Percentiles rank a stretch among this genome's conserved stretches.
phyloP scores from a whole-genome alignment of 2,797 vertebrate species.

The Denticeps clupeoides region DNA sequence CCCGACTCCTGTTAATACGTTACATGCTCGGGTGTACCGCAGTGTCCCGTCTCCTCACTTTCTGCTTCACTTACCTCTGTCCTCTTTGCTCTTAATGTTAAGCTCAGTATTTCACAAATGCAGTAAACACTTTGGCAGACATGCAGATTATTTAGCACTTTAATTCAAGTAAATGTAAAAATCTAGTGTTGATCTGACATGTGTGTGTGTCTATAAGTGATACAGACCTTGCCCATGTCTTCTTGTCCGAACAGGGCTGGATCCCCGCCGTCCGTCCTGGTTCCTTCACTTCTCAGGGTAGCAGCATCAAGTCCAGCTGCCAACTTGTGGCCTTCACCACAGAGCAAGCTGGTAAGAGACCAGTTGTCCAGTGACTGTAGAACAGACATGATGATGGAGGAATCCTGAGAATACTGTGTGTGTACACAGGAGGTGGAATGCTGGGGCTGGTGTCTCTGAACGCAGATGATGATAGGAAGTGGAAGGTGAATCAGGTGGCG shows the following conservation, averaged over 20 bases:
- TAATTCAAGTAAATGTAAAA: no score
- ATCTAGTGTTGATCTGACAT: neutral
- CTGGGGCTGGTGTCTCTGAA: slow-evolving; percentile 70
- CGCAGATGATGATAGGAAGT: slow-evolving; percentile 55
- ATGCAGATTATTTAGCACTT: no score
- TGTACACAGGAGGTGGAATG: slow-evolving; percentile 66
- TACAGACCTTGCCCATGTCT: neutral
- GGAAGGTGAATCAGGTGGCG: slow-evolving; percentile 61
- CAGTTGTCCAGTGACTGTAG: no score
- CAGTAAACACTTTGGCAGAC: no score
- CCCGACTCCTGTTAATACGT: no score
- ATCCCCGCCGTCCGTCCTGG: slow-evolving; percentile 64
- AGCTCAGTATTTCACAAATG: no score
- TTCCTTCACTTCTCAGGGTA: slow-evolving; percentile 60
- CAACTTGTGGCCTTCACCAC: slow-evolving; percentile 70
- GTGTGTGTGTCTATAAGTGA: neutral
- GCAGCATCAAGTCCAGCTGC: slow-evolving; percentile 76
- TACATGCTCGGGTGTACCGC: no score
- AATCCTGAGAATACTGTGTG: no score
- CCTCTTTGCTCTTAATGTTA: no score
- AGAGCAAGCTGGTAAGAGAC: slow-evolving; percentile 72
- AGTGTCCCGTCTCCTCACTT: no score
- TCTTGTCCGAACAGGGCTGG: slow-evolving; percentile 65
- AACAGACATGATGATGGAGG: no score
- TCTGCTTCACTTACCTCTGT: no score